These are phyloP conservation scores for Phodopus roborovskii DNA, from an alignment of 2,113 vertebrate species.

Conservation along the genomic window DNA sequence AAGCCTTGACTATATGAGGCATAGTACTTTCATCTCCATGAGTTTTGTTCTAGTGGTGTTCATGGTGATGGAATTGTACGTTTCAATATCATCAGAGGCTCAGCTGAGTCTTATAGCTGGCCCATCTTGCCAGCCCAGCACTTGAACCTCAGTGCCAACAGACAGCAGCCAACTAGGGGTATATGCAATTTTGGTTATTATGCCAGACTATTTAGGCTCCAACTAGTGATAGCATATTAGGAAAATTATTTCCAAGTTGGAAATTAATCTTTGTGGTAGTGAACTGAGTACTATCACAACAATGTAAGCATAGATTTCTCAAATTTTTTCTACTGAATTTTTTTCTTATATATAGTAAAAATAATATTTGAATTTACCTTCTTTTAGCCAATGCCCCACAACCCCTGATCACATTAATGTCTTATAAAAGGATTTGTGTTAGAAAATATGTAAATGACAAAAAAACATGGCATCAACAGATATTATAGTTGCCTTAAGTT, in stretches of 20 bases:
- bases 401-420: neutral
- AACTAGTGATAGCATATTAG: neutral
- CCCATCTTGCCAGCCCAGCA: neutral
- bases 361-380: neutral
- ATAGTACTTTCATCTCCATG: neutral
- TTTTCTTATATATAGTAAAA: neutral
- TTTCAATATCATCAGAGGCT: conserved; percentile 22
- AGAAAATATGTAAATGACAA: neutral
- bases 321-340: neutral
- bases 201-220: neutral
- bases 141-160: neutral
- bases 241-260: conserved; percentile 23
- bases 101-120: neutral
- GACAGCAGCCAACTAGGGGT: neutral
- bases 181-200: neutral
- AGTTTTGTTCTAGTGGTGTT: conserved; percentile 18
- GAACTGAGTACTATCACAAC: neutral
- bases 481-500: neutral
- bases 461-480: neutral
- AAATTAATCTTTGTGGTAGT: conserved; percentile 26
- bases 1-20: neutral
- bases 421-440: neutral
- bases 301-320: neutral
- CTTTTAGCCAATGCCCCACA: neutral
- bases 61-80: neutral